Evolutionary conservation across 2,797 vertebrate genomes (phyloP), one percentile per base, ranked within the genome.

Genomic region (Enteromius anoplus): DNA sequence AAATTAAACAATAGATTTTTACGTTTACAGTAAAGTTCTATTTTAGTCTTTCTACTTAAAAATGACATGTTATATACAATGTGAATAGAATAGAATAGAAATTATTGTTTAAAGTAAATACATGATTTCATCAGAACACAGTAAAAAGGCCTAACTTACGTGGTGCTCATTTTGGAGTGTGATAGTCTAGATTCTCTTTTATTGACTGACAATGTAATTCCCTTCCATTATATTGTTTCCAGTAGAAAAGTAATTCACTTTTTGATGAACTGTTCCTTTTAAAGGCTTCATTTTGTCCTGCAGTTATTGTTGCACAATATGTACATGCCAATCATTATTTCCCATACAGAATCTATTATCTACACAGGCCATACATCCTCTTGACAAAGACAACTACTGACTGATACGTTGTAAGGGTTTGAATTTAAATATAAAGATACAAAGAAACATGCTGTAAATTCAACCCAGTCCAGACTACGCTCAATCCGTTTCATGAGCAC

Each of bases 241-340:
- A 58, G 29, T 21, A 37, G 11, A 2, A 17, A 17, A 75, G 55
- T 29, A 45, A 62, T 62, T 14, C 3, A 42, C 23, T 76, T 75
- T 26, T 42, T 14, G 34, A 7, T 26, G 21, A 77, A 45, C 55
- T 62, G 37, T 62, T 62, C 23, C 14, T 29, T 42, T 42, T 29
- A 42, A 75, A 53, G 5, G 3, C 21, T 19, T 42, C 2, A 42
- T 76, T 77, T 2, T 64, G 9, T 64, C 23, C 12, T 47, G 17
- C 3, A 55, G 0, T 15, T 11, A 2, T 73, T 51, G 15, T 68
- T 45, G 83, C 66, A 78, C 49, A 66, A 29, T 55, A 84, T 55
- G 42, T 70, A 78, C 69, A 78, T 78, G 62, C 21, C 75, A 69
- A 68, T 77, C 23, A 76, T 40, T 32, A 40, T 64, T 70, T 71